Percentiles rank a stretch among this genome's conserved stretches.
These are phyloP conservation scores for Dendropsophus ebraccatus DNA, from an alignment of 2,113 vertebrate species.

Conservation along the genomic window DNA sequence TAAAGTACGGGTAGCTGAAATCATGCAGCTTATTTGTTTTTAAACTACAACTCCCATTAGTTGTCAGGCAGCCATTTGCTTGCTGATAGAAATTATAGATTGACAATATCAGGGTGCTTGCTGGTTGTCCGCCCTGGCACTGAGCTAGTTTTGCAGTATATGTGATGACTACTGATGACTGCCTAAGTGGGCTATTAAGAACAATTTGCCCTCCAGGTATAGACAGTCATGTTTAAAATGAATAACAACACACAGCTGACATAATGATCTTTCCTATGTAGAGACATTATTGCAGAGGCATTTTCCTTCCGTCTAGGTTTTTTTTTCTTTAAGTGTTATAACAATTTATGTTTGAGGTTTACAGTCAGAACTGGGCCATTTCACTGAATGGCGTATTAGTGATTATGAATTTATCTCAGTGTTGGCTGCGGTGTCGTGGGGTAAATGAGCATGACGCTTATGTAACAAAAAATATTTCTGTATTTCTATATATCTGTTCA, in stretches of 20 bases:
- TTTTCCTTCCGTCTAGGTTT: conserved; percentile 6
- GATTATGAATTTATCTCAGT: conserved; percentile 70
- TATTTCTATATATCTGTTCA: conserved; percentile 65
- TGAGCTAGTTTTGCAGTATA: conserved; percentile 40
- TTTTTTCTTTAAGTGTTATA: conserved; percentile 18
- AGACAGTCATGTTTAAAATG: conserved; percentile 40
- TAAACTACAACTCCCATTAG: conserved; percentile 12
- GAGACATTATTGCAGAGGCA: conserved; percentile 27
- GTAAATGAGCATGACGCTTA: conserved; percentile 65
- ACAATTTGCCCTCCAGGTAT: conserved; percentile 48
- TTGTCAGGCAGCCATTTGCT: not conserved
- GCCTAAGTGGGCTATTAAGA: conserved; percentile 47
- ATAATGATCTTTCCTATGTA: conserved; percentile 43
- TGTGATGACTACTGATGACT: conserved; percentile 49
- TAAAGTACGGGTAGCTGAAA: not conserved
- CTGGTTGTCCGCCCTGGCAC: not conserved
- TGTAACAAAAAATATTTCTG: conserved; percentile 70
- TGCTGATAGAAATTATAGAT: conserved; percentile 1
- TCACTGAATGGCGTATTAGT: conserved; percentile 65
- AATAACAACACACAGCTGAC: conserved; percentile 44
- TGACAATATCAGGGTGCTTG: conserved; percentile 14
- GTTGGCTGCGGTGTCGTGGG: conserved; percentile 67
- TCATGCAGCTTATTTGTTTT: not conserved
- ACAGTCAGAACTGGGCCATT: conserved; percentile 38
- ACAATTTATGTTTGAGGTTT: conserved; percentile 29